Base-by-base conservation (phyloP, 2,797 vertebrate species). In the Rhinichthys osculus region DNA sequence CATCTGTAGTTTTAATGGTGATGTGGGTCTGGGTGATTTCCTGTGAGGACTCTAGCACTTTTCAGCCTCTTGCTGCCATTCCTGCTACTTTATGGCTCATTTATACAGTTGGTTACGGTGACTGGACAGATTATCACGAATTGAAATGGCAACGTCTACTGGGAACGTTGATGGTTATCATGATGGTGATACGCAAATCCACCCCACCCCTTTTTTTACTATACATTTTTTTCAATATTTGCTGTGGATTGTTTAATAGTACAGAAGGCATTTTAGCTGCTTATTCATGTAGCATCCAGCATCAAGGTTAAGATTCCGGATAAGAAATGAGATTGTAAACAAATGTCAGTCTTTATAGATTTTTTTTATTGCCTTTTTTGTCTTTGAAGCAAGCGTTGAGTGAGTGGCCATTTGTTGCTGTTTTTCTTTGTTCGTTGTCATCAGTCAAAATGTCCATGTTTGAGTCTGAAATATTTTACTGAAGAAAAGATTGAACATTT, bases 11-110 rank as follows among this genome's bases (percentile, higher is more conserved):
- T 83, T 84, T 84, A 87, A 88, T 86, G 30, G 44, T 72, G 82
- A 85, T 78, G 79, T 73, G 80, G 19, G 83, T 88, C 88, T 91
- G 78, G 86, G 17, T 2, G 47, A 79, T 81, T 91, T 89, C 89
- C 88, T 86, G 84, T 86, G 54, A 78, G 44, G 27, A 71, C 57
- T 70, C 47, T 33, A 35, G 42, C 14, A 19, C 57, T 54, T 66
- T 54, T 27, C 71, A 78, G 54, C 50, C 62, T 59, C 54, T 77
- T 73, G 38, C 70, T 62, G 35, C 21, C 19, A 5, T 69, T 67
- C 14, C 44, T 27, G 50, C 79, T 70, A 64, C 38, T 84, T 85
- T 70, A 35, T 47, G 52, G 47, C 47, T 82, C 62, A 81, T 85
- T 77, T 85, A 27, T 66, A 38, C 74, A 62, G 79, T 54, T 19